These are phyloP conservation scores for Orthosia gothica DNA, from an alignment of 2,888 invertebrate species.

Conservation along the genomic window DNA sequence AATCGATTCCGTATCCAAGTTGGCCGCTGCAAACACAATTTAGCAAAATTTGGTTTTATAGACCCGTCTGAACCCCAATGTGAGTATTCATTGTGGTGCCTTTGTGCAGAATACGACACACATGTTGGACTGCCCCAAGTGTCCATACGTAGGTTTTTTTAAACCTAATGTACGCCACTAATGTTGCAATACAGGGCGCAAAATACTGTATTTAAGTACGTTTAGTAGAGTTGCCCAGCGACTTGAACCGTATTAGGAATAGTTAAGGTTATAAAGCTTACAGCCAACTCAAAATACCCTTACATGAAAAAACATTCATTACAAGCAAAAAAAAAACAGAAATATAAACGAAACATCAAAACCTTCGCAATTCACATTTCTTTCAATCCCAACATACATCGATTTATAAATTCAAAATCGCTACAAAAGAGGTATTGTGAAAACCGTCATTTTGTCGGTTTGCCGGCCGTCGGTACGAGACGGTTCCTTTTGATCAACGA, in stretches of 20 bases:
- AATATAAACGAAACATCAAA: conserved; percentile 23
- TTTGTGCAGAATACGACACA: too few relatives aligned
- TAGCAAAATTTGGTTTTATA: too few relatives aligned
- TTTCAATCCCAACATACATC: conserved; percentile 18
- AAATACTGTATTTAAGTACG: too few relatives aligned
- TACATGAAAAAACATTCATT: not conserved
- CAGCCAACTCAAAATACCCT: not conserved
- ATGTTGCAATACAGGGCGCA: too few relatives aligned
- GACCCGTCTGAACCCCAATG: too few relatives aligned
- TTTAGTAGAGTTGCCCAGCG: too few relatives aligned
- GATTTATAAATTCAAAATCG: conserved; percentile 53
- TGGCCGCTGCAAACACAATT: too few relatives aligned
- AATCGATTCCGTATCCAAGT: too few relatives aligned
- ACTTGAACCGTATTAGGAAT: not conserved
- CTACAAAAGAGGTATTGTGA: conserved; percentile 52
- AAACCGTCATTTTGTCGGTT: conserved; percentile 50
- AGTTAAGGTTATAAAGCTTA: not conserved
- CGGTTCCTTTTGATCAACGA: conserved; percentile 68
- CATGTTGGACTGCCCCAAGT: too few relatives aligned
- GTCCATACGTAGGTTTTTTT: too few relatives aligned
- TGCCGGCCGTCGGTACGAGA: conserved; percentile 29
- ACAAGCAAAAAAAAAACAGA: not conserved
- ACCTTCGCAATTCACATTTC: conserved; percentile 18
- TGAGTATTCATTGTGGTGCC: too few relatives aligned
- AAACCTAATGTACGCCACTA: too few relatives aligned